These are phyloP conservation scores for Phrynosoma platyrhinos DNA, from an alignment of 2,113 vertebrate genomes.

Conservation along the genomic window DNA sequence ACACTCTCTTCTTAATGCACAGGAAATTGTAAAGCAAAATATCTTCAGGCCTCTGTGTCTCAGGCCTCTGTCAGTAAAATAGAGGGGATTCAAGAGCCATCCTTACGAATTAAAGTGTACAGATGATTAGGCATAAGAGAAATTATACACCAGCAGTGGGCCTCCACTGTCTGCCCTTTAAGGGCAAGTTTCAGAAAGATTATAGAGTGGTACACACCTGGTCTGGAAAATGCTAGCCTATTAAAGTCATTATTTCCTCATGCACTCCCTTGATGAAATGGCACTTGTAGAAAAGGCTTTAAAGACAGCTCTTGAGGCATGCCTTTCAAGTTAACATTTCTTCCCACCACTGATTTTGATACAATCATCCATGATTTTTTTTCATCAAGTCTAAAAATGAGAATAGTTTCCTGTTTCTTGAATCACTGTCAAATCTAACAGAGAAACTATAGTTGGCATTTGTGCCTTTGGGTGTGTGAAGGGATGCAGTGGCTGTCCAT, in stretches of 20 bases:
- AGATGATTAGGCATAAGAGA: background rate
- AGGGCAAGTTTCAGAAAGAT: background rate
- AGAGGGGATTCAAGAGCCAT: background rate
- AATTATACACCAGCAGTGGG: background rate
- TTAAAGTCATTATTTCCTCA: background rate
- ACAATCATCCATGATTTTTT: conserved; percentile 13
- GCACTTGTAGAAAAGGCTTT: background rate
- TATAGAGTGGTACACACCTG: background rate
- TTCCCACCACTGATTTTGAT: conserved; percentile 8
- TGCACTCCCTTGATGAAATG: background rate
- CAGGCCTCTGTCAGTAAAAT: background rate
- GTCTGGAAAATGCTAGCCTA: background rate
- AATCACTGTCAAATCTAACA: background rate
- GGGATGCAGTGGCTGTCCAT: background rate
- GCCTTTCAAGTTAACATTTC: background rate
- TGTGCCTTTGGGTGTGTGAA: background rate
- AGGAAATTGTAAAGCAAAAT: background rate
- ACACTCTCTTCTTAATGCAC: background rate
- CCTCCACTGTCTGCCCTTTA: background rate
- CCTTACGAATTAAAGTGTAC: background rate
- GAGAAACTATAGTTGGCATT: background rate
- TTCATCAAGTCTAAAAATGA: conserved; percentile 3
- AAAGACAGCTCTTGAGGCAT: background rate
- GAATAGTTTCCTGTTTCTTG: background rate
- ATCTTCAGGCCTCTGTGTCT: background rate